phyloP scores from a whole-genome alignment of 92 coral and sea anemone species.

The Pocillopora meandrina region DNA sequence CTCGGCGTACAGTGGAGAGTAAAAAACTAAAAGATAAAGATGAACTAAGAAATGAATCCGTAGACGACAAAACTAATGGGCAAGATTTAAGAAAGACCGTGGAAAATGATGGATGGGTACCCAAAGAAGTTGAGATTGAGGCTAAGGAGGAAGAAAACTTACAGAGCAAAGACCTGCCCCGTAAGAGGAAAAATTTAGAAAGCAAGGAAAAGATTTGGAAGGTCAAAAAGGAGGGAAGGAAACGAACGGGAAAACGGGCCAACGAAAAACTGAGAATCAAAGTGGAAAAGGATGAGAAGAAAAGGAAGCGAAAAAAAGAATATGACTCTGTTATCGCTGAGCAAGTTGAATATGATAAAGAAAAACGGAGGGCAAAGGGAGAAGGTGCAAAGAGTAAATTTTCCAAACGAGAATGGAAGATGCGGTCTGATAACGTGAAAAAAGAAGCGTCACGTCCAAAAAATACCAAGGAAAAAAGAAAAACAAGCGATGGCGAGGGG shows the following conservation, averaged over 20 bases:
- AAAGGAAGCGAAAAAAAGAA: slow-evolving; percentile 8
- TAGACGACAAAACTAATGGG: too few relatives aligned
- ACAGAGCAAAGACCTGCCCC: too few relatives aligned
- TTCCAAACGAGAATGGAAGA: slow-evolving; percentile 9
- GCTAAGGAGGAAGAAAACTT: too few relatives aligned
- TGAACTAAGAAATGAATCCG: too few relatives aligned
- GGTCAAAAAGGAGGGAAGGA: neutral
- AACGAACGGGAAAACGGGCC: too few relatives aligned
- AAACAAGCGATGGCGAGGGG: neutral
- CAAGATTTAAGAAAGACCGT: too few relatives aligned
- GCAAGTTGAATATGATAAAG: slow-evolving; percentile 53
- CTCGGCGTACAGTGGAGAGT: neutral
- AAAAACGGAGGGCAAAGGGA: slow-evolving; percentile 40
- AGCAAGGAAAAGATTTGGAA: slow-evolving; percentile 20
- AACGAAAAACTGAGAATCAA: too few relatives aligned
- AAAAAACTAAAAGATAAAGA: too few relatives aligned
- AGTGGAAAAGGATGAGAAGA: neutral
- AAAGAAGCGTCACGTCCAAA: slow-evolving; percentile 1
- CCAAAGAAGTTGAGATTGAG: too few relatives aligned
- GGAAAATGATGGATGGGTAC: too few relatives aligned
- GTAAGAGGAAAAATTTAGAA: neutral
- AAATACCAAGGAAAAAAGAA: neutral
- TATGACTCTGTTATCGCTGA: slow-evolving; percentile 48
- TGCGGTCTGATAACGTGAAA: neutral
- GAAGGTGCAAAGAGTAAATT: neutral